Conservation (phyloP, 2,113 vertebrate species). For the Eubucco bourcierii region DNA sequence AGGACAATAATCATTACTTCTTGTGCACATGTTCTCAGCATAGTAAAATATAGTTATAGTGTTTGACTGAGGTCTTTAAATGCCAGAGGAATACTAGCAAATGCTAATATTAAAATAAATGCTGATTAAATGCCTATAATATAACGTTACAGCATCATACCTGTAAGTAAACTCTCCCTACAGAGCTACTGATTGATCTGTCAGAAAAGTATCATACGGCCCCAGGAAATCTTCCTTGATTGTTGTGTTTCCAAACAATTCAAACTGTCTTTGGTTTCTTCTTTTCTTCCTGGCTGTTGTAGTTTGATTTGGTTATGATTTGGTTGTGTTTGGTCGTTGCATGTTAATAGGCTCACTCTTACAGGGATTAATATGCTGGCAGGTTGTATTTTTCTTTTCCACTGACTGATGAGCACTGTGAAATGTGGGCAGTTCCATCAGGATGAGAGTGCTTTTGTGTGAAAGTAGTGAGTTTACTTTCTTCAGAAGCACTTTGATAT, state of each 20-base stretch:
- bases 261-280: background rate
- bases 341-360: background rate
- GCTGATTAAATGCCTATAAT: background rate
- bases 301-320: too few species aligned
- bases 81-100: background rate
- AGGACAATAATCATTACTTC: background rate
- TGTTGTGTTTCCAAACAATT: background rate
- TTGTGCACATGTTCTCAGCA: background rate
- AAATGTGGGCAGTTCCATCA: background rate
- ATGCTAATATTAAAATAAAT: background rate
- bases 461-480: background rate
- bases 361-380: background rate
- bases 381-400: background rate
- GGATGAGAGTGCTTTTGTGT: background rate
- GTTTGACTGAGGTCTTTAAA: background rate
- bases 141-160: background rate
- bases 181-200: background rate
- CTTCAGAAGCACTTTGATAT: slow-evolving; percentile 31
- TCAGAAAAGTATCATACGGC: background rate
- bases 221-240: background rate
- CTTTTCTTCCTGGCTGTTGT: background rate
- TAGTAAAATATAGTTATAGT: background rate
- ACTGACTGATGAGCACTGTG: background rate
- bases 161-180: background rate
- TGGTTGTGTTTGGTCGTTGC: background rate